Evolutionary conservation across 2,113 vertebrate species (phyloP).

Genomic region (Arenaria interpres): DNA sequence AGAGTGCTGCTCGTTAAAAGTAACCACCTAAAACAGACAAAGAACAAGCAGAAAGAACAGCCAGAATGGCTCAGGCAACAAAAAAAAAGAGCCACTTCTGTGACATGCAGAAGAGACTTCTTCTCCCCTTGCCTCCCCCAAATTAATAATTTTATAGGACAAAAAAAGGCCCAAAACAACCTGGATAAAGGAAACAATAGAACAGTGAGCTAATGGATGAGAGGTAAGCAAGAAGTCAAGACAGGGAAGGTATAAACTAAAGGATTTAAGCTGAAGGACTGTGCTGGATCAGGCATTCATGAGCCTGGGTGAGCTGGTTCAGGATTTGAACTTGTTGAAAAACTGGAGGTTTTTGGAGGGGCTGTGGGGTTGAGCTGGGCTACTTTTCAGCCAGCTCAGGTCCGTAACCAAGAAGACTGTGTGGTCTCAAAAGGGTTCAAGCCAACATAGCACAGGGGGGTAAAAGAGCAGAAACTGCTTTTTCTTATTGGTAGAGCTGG

Average conservation of each 20-base stretch:
- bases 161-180: background rate
- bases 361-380: background rate
- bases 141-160: background rate
- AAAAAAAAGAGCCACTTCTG: background rate
- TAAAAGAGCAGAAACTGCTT: background rate
- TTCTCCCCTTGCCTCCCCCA: background rate
- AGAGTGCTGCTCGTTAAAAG: fast-evolving
- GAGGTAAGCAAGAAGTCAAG: background rate
- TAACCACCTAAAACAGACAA: background rate
- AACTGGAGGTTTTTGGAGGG: background rate
- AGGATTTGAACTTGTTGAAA: background rate
- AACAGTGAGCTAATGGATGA: background rate
- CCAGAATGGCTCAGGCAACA: background rate
- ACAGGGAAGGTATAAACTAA: background rate
- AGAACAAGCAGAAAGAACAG: background rate
- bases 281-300: background rate
- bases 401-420: background rate
- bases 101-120: background rate
- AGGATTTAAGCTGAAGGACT: background rate
- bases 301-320: background rate
- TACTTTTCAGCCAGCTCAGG: background rate
- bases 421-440: background rate
- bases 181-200: background rate
- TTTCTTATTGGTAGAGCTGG: background rate
- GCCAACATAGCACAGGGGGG: background rate